Evolutionary conservation across 2,113 vertebrate genomes (phyloP).

Genomic region (Buteo buteo): DNA sequence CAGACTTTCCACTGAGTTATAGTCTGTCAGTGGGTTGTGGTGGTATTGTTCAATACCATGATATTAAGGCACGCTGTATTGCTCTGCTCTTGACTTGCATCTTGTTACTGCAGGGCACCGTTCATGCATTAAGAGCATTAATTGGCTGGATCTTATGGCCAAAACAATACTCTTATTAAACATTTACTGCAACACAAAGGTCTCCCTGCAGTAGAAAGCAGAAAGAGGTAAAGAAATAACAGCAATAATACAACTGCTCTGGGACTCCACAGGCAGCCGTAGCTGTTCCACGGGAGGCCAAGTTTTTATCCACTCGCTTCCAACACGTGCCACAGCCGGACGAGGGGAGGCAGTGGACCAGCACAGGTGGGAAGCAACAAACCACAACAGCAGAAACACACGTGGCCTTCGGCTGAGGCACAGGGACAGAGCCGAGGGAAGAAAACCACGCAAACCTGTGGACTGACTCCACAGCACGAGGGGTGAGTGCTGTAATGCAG

Average conservation of each 20-base stretch:
- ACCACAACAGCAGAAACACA: neutral
- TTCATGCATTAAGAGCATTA: neutral
- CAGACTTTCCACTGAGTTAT: neutral
- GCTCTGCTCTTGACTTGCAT: neutral
- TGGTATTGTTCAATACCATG: neutral
- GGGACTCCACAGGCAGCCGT: neutral
- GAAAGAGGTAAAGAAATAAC: neutral
- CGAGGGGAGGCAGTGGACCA: neutral
- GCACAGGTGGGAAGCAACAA: neutral
- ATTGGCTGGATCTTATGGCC: neutral
- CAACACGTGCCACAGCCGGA: neutral
- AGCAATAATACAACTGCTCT: neutral
- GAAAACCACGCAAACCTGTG: accelerated
- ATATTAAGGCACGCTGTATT: neutral
- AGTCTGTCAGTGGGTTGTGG: neutral
- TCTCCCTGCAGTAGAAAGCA: neutral
- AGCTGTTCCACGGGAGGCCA: neutral
- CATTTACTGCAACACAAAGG: neutral
- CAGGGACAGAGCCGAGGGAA: neutral
- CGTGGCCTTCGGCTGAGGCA: neutral
- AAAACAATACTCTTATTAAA: neutral
- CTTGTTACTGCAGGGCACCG: neutral
- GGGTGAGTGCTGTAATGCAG: neutral
- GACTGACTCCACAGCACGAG: neutral
- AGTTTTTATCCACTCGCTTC: neutral